A percentile compares a stretch with the other conserved stretches of the same genome.
Conservation (phyloP, 2,113 vertebrate species). For the Mobula birostris region DNA sequence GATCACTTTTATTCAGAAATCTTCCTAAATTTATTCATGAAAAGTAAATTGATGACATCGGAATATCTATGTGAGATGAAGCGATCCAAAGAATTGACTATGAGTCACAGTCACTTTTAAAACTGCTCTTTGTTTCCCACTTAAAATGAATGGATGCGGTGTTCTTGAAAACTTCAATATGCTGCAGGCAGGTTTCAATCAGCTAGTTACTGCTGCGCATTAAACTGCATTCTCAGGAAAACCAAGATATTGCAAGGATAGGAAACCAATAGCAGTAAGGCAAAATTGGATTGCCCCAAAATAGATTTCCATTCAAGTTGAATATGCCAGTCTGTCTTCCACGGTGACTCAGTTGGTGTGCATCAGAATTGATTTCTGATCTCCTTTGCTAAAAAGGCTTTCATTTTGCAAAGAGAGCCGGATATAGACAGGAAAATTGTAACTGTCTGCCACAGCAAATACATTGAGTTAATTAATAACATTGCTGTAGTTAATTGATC, state of each 20-base stretch:
- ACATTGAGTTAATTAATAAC: background rate
- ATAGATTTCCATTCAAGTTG: slow-evolving; percentile 19
- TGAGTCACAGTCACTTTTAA: slow-evolving; percentile 4
- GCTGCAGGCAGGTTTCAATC: slow-evolving; percentile 4
- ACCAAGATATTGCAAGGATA: background rate
- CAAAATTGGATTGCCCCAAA: slow-evolving; percentile 27
- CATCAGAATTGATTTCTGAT: slow-evolving; percentile 25
- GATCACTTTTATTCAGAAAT: slow-evolving; percentile 11
- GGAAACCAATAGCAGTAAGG: slow-evolving; percentile 26
- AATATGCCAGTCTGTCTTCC: slow-evolving; percentile 4
- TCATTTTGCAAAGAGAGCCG: background rate
- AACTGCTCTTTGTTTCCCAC: slow-evolving; percentile 12
- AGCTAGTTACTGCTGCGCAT: slow-evolving; percentile 26
- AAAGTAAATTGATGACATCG: slow-evolving; percentile 18
- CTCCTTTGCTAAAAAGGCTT: background rate
- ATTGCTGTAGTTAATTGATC: background rate
- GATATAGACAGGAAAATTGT: background rate
- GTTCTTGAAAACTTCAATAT: slow-evolving; percentile 28
- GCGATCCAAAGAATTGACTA: background rate
- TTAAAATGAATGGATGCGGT: slow-evolving; percentile 22
- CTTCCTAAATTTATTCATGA: slow-evolving; percentile 28
- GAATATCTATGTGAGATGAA: slow-evolving; percentile 6
- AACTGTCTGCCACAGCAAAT: background rate
- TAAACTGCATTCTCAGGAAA: slow-evolving; percentile 20
- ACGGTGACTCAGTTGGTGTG: background rate